Evolutionary conservation across 2,888 invertebrate species (phyloP).

Genomic region (Rotaria socialis): DNA sequence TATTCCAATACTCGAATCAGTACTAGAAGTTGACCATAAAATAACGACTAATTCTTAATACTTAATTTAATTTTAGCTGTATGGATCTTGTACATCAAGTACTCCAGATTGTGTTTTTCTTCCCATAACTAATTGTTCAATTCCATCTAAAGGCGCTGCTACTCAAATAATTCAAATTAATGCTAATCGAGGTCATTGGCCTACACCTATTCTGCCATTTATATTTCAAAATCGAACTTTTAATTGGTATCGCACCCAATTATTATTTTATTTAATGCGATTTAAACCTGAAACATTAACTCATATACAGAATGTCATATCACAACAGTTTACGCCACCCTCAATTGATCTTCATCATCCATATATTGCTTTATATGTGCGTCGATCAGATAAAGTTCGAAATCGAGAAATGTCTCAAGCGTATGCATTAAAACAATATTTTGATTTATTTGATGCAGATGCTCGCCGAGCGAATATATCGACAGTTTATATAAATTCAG

Average conservation of each 20-base stretch:
- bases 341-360: neutral
- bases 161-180: neutral
- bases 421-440: neutral
- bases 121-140: neutral
- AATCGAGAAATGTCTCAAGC: neutral
- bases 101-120: neutral
- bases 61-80: neutral
- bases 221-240: conserved; percentile 11
- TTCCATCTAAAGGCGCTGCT: neutral
- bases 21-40: no score
- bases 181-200: neutral
- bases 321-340: neutral
- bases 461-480: neutral
- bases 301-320: neutral
- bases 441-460: neutral
- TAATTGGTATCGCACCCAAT: neutral
- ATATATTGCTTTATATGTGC: neutral
- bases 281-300: neutral
- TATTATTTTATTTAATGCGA: neutral
- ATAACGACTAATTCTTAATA: no score
- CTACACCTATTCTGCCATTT: neutral
- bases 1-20: no score
- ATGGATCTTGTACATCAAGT: neutral
- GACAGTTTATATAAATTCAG: neutral
- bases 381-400: neutral